These are phyloP conservation scores for Paraescarpia echinospica DNA, from an alignment of 1,140 invertebrate genomes.

Conservation along the genomic window DNA sequence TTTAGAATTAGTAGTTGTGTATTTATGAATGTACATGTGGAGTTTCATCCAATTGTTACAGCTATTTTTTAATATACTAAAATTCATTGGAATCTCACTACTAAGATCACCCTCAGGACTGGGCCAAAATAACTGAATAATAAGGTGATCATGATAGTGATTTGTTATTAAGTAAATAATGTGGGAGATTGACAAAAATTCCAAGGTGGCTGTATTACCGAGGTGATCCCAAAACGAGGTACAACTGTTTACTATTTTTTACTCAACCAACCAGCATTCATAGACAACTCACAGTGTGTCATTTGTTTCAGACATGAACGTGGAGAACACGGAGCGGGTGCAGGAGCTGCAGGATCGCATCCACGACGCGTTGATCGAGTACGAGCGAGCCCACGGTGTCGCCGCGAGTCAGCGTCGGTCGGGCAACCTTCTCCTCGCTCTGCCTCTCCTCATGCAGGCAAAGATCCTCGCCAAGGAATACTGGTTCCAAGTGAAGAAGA, in stretches of 20 bases:
- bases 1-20: neutral
- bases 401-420: constrained; percentile 66
- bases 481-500: constrained; percentile 85
- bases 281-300: too few species aligned
- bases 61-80: too few species aligned
- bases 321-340: constrained; percentile 81
- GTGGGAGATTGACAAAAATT: too few species aligned
- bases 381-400: constrained; percentile 72
- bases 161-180: too few species aligned
- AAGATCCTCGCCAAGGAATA: constrained; percentile 85
- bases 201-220: too few species aligned
- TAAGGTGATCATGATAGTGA: too few species aligned
- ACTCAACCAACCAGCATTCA: neutral
- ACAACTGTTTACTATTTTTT: too few species aligned
- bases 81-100: too few species aligned
- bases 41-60: neutral
- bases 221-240: too few species aligned
- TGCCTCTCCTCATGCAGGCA: constrained; percentile 82
- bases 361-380: constrained; percentile 81
- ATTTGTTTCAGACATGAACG: constrained; percentile 48
- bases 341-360: constrained; percentile 86
- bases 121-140: too few species aligned
- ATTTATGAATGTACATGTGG: neutral
- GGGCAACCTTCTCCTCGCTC: constrained; percentile 82
- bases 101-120: too few species aligned